Conservation (phyloP, 2,113 vertebrate genomes). For the Pelecanus crispus region DNA sequence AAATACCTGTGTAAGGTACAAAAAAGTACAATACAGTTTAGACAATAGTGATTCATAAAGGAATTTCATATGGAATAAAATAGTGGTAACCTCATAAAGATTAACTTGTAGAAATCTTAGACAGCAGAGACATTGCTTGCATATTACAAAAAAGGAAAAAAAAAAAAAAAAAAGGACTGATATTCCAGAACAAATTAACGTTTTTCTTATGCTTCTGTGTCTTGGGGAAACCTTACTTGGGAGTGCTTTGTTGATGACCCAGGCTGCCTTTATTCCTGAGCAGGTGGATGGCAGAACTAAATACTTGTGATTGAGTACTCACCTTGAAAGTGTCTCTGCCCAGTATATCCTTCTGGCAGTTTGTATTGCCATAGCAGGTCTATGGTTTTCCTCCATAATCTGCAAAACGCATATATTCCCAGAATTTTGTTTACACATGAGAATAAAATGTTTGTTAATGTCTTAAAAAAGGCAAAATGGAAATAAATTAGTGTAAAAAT, state of each 20-base stretch:
- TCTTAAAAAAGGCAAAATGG: neutral
- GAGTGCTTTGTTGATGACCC: neutral
- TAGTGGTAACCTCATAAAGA: neutral
- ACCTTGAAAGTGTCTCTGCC: neutral
- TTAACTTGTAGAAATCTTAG: neutral
- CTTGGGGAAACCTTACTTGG: neutral
- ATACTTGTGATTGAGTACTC: neutral
- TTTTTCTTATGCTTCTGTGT: neutral
- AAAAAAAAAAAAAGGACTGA: neutral
- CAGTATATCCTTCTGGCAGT: neutral
- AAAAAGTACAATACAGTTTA: neutral
- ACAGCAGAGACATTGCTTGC: accelerated
- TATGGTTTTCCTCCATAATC: neutral
- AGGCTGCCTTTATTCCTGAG: neutral
- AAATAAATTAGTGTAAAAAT: neutral
- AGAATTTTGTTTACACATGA: neutral
- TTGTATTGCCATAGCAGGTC: neutral
- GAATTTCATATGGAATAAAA: neutral
- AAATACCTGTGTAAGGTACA: neutral
- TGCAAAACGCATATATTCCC: neutral
- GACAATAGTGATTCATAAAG: neutral
- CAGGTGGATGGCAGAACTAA: neutral
- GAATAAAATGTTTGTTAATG: neutral
- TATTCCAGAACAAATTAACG: neutral
- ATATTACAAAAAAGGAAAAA: too few species aligned